Base-by-base conservation (phyloP, 2,113 vertebrate species). In the Bagarius yarrelli region DNA sequence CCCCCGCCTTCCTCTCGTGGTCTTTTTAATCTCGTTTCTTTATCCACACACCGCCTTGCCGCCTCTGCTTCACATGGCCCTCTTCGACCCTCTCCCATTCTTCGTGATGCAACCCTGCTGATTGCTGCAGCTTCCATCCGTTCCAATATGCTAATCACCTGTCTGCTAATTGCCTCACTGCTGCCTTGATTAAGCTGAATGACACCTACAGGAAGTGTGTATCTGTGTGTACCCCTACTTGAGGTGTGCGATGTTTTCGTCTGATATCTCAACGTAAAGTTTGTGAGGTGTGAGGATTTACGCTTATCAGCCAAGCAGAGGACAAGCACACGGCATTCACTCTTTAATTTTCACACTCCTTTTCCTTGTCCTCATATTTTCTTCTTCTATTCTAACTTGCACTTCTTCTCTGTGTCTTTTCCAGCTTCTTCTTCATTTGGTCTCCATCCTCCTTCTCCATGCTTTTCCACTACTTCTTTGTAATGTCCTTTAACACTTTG, bases 101-200 rank as follows among this genome's bases (percentile, higher is more conserved):
- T 76, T 36, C 18, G 74, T 85, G 83, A 81, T 73, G 64, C 85
- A 83, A 61, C 78, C 82, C 44, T 72, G 25, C 86, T 88, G 88
- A 89, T 90, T 83, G 85, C 86, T 79, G 81, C 32, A 60, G 79
- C 85, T 85, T 86, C 85, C 85, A 80, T 84, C 85, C 82, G 78
- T 81, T 81, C 83, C 66, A 3, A 86, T 76, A 50, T 80, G 88
- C 86, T 90, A 89, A 90, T 91, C 87, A 84, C 80, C 55, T 53
- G 25, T 85, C 3, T 72, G 85, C 80, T 91, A 91, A 91, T 91
- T 90, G 89, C 87, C 86, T 91, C 81, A 78, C 55, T 34, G 44
- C 81, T 23, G 76, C 79, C 85, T 88, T 88, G 91, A 92, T 90
- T 85, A 90, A 85, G 86, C 84, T 60, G 71, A 78, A 82, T 85